These are phyloP conservation scores for Jaculus jaculus DNA, from an alignment of 2,113 vertebrate genomes.

Conservation along the genomic window DNA sequence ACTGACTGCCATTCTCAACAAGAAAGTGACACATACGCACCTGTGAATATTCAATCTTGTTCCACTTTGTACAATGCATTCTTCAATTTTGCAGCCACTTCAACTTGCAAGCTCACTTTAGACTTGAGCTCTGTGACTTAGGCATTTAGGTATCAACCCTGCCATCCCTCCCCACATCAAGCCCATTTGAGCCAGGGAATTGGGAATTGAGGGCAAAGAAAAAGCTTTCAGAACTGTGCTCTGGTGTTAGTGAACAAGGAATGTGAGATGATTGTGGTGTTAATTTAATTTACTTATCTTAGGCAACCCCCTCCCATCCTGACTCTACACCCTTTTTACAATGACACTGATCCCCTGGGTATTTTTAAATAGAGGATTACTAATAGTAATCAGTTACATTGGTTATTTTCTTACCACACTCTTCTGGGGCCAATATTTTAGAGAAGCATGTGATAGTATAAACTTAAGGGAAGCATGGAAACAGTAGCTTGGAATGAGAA, in stretches of 20 bases:
- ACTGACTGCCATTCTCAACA: constrained; percentile 55
- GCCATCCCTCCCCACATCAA: background rate
- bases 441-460: constrained; percentile 69
- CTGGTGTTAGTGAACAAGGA: constrained; percentile 39
- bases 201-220: constrained; percentile 73
- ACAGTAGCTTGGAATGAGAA: constrained; percentile 69
- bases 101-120: constrained; percentile 61
- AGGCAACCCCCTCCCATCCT: background rate
- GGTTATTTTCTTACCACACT: constrained; percentile 51
- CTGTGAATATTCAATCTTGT: constrained; percentile 53
- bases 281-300: background rate
- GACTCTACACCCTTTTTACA: constrained; percentile 62
- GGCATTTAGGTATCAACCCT: constrained; percentile 8
- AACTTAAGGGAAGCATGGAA: constrained; percentile 78
- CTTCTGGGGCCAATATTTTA: constrained; percentile 66
- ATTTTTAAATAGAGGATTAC: constrained; percentile 66
- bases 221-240: constrained; percentile 62
- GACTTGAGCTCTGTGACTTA: constrained; percentile 71
- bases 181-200: constrained; percentile 22
- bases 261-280: constrained; percentile 45
- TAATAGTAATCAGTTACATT: constrained; percentile 45
- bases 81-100: constrained; percentile 60
- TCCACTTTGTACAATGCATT: constrained; percentile 64
- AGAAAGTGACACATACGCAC: constrained; percentile 64
- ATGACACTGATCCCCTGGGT: constrained; percentile 73